Evolutionary conservation across 2,888 invertebrate species (phyloP), one percentile per base, ranked within the genome.

Genomic region (Nemotelus pantherinus): DNA sequence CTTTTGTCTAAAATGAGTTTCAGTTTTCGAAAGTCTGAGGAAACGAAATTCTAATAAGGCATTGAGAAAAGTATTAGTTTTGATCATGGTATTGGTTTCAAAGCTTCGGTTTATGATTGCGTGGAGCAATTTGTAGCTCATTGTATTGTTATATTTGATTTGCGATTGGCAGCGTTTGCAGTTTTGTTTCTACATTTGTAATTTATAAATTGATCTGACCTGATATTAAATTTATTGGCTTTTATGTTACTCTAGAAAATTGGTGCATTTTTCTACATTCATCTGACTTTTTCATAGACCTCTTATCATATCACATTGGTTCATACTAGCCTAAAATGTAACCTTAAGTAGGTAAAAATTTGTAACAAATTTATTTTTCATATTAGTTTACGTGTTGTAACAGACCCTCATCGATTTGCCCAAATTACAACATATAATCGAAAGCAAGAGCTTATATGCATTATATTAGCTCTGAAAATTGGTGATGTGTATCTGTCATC

Each of bases 121-220:
- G 57, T 72, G 47, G 72, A 58, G 72, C 72, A 47, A 71, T 7
- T 72, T 10, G 44, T 43, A 50, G 77, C 74, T 78, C 77, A 77
- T 55, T 70, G 70, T 79, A 79, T 58, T 64, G 67, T 77, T 77
- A 45, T 80, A 74, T 81, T 82, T 81, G 50, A 58, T 75, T 78
- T 70, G 78, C 78, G 76, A 78, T 78, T 78, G 78, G 78, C 78
- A 63, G 78, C 78, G 67, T 76, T 76, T 76, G 76, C 65, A 76
- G 65, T 75, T 58, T 45, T 43, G 45, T 58, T 72, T 41, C 39
- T 72, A 44, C 55, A 55, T 53, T 41, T 55, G 71, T 72, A 60
- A 48, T 58, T 72, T 47, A 43, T 47, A 60, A 72, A 58, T 60
- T 72, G 58, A 58, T 58, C 10, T 47, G 45, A n/a, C 53, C 45